phyloP scores from a whole-genome alignment of 1,140 invertebrate genomes.

The Hyphantria cunea region DNA sequence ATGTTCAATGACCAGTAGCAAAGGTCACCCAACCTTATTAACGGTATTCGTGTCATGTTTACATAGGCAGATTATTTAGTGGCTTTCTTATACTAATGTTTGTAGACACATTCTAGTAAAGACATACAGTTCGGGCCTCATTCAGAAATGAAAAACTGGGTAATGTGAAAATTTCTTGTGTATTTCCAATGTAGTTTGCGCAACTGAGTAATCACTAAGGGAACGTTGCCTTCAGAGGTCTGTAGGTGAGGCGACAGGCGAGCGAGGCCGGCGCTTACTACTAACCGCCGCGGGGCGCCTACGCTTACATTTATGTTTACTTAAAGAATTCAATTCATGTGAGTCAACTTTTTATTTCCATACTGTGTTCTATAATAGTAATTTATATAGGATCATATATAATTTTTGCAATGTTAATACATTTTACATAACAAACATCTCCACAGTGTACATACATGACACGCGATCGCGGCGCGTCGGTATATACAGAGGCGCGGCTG shows the following conservation, averaged over 20 bases:
- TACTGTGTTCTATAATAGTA: constrained; percentile 81
- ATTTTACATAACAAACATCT: constrained; percentile 81
- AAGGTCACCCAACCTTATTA: constrained; percentile 4
- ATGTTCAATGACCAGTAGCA: constrained; percentile 22
- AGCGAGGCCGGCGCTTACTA: constrained; percentile 29
- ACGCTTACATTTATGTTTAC: constrained; percentile 51
- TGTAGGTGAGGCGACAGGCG: constrained; percentile 36
- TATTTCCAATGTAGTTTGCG: constrained; percentile 61
- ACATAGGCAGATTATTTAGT: background rate
- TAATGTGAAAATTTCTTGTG: constrained; percentile 67
- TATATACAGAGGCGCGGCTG: constrained; percentile 56
- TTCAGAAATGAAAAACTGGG: constrained; percentile 61
- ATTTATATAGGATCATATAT: constrained; percentile 81
- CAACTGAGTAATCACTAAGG: constrained; percentile 43
- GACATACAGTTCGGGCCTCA: constrained; percentile 28
- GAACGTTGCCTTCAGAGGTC: constrained; percentile 40
- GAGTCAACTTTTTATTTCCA: constrained; percentile 79
- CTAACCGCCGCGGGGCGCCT: constrained; percentile 42
- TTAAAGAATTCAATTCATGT: constrained; percentile 74
- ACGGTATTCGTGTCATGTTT: background rate
- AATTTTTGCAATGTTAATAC: constrained; percentile 81
- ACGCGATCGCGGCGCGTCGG: constrained; percentile 47
- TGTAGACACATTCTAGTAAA: constrained; percentile 10
- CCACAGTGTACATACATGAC: constrained; percentile 78
- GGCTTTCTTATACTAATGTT: background rate